A percentile compares a stretch with the other conserved stretches of the same genome.
phyloP scores from a whole-genome alignment of 2,797 vertebrate genomes.

The Galagoides demidoff region DNA sequence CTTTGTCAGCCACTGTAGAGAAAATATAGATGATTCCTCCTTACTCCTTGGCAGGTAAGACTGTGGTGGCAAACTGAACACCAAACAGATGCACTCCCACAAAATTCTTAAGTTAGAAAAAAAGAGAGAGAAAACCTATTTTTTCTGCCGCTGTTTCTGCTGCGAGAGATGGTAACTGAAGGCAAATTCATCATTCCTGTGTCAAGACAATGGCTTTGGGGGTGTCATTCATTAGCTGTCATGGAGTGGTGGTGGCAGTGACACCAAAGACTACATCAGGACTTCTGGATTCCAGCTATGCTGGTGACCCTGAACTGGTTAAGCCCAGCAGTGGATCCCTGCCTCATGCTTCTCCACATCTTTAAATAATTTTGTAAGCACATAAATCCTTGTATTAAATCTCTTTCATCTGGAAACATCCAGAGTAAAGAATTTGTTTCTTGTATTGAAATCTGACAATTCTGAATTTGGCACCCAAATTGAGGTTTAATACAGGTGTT shows the following conservation, averaged over 20 bases:
- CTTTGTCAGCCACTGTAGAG: neutral
- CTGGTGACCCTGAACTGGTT: neutral
- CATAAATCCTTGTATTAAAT: neutral
- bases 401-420: neutral
- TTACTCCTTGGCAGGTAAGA: neutral
- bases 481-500: neutral
- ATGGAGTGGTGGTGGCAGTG: neutral
- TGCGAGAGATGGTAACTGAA: neutral
- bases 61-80: conserved; percentile 14
- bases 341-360: neutral
- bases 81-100: neutral
- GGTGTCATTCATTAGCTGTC: neutral
- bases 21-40: neutral
- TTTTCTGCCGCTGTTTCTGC: neutral
- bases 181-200: neutral
- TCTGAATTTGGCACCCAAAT: conserved; percentile 13
- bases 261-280: neutral
- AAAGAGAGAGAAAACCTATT: neutral
- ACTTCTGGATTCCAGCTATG: neutral
- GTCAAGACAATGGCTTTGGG: neutral
- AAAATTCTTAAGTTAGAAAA: neutral
- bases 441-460: conserved; percentile 7
- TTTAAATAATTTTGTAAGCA: conserved; percentile 48
- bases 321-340: neutral
- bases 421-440: conserved; percentile 19